phyloP scores from a whole-genome alignment of 2,797 vertebrate species.

The Corythornis leucogaster region DNA sequence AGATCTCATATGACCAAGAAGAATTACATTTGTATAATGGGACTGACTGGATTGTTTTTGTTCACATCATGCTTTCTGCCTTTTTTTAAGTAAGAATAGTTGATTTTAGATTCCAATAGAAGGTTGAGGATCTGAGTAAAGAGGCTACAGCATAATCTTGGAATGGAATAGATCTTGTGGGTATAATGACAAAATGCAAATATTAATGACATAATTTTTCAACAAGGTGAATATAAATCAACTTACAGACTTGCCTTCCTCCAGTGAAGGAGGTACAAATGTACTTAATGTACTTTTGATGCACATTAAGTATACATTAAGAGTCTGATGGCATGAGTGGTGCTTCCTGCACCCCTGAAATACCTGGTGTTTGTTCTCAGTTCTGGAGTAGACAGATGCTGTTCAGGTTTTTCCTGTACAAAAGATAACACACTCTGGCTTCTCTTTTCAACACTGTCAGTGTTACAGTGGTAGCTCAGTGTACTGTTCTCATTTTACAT shows the following conservation, averaged over 20 bases:
- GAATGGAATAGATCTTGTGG: not conserved
- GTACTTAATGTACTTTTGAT: not conserved
- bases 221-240: not conserved
- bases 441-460: not conserved
- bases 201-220: not conserved
- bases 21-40: not conserved
- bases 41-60: not conserved
- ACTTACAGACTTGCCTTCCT: not conserved
- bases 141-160: not conserved
- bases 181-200: not conserved
- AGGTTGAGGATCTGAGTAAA: not conserved
- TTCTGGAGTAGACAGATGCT: not conserved
- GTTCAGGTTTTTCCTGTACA: fast-evolving
- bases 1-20: not conserved
- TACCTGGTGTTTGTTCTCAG: not conserved
- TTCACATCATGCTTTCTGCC: not conserved
- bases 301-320: no score
- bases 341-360: not conserved
- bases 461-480: not conserved
- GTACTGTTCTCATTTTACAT: not conserved
- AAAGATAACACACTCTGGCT: not conserved
- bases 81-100: not conserved
- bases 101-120: not conserved
- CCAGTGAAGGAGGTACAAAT: not conserved
- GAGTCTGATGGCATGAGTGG: not conserved